Base-by-base conservation (phyloP, 2,797 vertebrate species). In the Pseudopleuronectes americanus region DNA sequence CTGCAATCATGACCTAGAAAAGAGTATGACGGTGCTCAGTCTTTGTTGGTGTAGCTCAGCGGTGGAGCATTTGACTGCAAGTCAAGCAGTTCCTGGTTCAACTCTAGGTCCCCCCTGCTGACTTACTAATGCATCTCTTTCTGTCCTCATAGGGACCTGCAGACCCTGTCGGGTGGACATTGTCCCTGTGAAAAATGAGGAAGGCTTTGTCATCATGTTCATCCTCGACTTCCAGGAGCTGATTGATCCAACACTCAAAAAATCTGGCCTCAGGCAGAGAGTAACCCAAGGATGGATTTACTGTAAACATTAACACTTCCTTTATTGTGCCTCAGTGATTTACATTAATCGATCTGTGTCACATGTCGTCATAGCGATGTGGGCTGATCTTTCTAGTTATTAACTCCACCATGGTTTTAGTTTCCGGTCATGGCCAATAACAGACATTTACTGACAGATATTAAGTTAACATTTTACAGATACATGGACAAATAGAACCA, bases 221-320 rank as follows among this genome's bases (percentile, higher is more conserved):
- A 99, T 99, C 93, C 94, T 99, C 57, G 97, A 99, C 92, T 99
- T 97, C 24, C 96, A 99, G 89, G 97, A 99, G 70, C 91, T 98
- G 62, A 93, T 96, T 0, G 94, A 95, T 83, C 92, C 96, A 0
- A 82, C 96, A 0, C 85, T 94, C 57, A 97, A 96, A 79, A 92
- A 94, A 76, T 93, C 95, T 0, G 94, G 94, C 65, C 90, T 97
- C 54, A 95, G 93, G 65, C 97, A 95, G 68, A 92, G 95, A 57
- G 93, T 99, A 56, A 70, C 95, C 0, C 95, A 95, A 72, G 93
- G 93, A 89, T 96, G 95, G 93, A 87, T 95, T 85, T 94, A 86
- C 87, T 93, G 84, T 87, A 65, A 88, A 55, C 7, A 54, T 56
- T 61, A 8, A 3, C 16, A 9, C 21, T 22, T 52, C 49, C 12